Evolutionary conservation across 2,888 invertebrate species (phyloP).

Genomic region (Lathronympha strigana): DNA sequence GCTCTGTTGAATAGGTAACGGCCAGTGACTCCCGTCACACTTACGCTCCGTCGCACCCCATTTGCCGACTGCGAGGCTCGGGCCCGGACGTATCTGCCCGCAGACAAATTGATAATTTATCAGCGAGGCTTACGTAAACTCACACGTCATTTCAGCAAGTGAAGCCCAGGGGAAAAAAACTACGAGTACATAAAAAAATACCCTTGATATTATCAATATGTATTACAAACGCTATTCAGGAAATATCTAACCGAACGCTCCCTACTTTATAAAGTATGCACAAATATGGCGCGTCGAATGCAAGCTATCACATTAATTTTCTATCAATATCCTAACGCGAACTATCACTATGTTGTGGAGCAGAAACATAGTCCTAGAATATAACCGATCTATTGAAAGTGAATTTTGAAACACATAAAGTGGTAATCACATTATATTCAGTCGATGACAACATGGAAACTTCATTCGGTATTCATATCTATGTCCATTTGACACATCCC

Average conservation of each 20-base stretch:
- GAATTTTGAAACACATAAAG: neutral
- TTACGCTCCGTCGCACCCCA: slow-evolving; percentile 39
- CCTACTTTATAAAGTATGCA: no score
- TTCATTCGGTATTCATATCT: neutral
- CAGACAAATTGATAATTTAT: slow-evolving; percentile 13
- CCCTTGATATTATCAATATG: no score
- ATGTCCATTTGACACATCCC: slow-evolving; percentile 7
- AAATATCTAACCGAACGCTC: no score
- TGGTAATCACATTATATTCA: neutral
- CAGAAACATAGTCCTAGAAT: neutral
- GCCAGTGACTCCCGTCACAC: slow-evolving; percentile 61
- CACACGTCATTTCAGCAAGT: neutral
- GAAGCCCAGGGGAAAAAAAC: no score
- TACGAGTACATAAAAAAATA: no score
- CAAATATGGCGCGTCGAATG: no score
- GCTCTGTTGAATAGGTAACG: slow-evolving; percentile 79
- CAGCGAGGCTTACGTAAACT: slow-evolving; percentile 9
- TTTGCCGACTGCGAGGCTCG: slow-evolving; percentile 25
- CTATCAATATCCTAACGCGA: no score
- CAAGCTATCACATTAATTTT: no score
- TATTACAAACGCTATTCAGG: no score
- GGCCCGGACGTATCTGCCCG: slow-evolving; percentile 17
- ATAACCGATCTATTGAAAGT: no score
- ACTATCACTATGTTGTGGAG: no score
- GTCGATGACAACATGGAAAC: neutral